Conservation (phyloP, 2,113 vertebrate genomes). For the Bubo blakistoni region DNA sequence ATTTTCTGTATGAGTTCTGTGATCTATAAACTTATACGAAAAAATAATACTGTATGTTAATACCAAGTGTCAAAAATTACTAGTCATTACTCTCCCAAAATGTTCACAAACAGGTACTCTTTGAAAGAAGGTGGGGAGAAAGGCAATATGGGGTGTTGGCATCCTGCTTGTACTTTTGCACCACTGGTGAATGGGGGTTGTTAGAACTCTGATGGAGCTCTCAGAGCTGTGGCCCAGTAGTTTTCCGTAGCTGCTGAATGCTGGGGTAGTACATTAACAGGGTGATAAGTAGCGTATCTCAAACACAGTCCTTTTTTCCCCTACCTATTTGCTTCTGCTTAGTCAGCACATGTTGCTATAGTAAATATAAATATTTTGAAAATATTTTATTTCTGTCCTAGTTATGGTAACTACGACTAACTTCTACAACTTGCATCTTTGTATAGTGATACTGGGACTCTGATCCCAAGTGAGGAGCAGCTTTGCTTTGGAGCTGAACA, state of each 20-base stretch:
- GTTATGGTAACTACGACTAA: neutral
- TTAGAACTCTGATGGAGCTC: neutral
- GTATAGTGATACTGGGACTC: neutral
- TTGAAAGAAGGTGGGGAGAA: neutral
- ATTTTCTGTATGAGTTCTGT: neutral
- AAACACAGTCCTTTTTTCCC: neutral
- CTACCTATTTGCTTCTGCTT: neutral
- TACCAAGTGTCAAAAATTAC: neutral
- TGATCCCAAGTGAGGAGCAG: neutral
- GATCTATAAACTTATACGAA: neutral
- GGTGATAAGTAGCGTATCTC: neutral
- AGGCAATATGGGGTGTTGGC: neutral
- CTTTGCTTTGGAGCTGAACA: neutral
- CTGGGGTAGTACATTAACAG: neutral
- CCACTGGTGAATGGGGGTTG: neutral
- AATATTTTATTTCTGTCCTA: neutral
- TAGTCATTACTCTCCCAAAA: neutral
- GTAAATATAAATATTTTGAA: neutral
- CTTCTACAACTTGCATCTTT: neutral
- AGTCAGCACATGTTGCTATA: neutral
- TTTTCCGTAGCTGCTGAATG: neutral
- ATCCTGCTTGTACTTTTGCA: neutral
- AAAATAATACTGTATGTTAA: neutral
- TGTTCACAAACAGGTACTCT: neutral
- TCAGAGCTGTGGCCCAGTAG: neutral